Conservation (phyloP, 2,113 vertebrate species). For the Rattus rattus region DNA sequence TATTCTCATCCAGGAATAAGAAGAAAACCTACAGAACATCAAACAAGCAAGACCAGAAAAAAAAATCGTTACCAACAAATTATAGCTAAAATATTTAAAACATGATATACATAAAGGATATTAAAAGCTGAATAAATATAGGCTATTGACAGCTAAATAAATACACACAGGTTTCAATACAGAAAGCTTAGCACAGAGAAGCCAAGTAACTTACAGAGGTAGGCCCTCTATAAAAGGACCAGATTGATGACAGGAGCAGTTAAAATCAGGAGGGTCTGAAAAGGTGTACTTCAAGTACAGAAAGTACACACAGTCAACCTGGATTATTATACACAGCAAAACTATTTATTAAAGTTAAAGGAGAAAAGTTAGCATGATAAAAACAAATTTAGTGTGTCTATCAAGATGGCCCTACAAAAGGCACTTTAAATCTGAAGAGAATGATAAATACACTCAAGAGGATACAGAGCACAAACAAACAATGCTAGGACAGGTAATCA, state of each 20-base stretch:
- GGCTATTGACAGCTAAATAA: background rate
- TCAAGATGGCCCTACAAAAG: background rate
- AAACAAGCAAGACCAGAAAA: background rate
- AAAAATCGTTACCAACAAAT: background rate
- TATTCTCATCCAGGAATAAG: background rate
- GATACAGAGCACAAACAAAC: background rate
- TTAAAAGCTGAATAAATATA: background rate
- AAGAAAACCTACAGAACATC: background rate
- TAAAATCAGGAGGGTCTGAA: background rate
- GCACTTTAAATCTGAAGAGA: background rate
- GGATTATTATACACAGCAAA: background rate
- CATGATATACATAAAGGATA: background rate
- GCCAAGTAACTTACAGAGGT: background rate
- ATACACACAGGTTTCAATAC: background rate
- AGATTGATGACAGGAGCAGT: background rate
- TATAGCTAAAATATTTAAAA: background rate
- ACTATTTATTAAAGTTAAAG: background rate
- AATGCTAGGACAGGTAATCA: background rate
- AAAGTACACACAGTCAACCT: background rate
- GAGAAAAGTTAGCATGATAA: background rate
- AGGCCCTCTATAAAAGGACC: background rate
- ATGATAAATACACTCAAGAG: background rate
- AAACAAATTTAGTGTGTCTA: background rate
- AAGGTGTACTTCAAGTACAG: background rate
- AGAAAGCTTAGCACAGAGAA: background rate